Conservation (phyloP, 2,113 vertebrate species). For the Pantherophis guttatus region DNA sequence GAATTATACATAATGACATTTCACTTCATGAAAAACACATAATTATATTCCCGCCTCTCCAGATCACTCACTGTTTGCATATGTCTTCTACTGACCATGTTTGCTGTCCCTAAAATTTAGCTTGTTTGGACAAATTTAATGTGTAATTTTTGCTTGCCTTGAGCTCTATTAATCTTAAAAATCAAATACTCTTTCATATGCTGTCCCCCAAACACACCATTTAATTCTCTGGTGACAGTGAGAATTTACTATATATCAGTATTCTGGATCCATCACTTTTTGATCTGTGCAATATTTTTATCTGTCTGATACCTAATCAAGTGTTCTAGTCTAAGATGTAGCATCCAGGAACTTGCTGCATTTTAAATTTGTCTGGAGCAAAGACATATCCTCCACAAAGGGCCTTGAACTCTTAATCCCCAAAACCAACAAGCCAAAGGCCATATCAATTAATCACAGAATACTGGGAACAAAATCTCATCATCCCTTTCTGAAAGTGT, state of each 20-base stretch:
- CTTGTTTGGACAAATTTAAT: conserved; percentile 22
- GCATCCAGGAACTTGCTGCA: background rate
- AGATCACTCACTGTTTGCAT: conserved; percentile 16
- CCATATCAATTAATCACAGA: background rate
- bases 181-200: background rate
- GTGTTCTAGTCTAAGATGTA: background rate
- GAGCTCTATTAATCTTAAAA: conserved; percentile 21
- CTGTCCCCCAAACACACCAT: background rate
- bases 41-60: conserved; percentile 19
- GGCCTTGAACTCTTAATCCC: conserved; percentile 9
- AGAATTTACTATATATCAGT: conserved; percentile 14
- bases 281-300: conserved; percentile 17
- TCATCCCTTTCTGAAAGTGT: conserved; percentile 12
- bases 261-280: background rate
- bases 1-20: background rate
- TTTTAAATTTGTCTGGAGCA: background rate
- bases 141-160: background rate
- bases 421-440: background rate
- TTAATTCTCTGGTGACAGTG: conserved; percentile 42
- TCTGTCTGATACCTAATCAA: conserved; percentile 7
- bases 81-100: background rate
- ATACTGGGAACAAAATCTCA: background rate
- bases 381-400: background rate
- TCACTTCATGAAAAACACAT: conserved; percentile 30
- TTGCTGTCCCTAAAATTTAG: conserved; percentile 8